Base-by-base conservation (phyloP, 2,888 invertebrate species). In the Volucella inanis region DNA sequence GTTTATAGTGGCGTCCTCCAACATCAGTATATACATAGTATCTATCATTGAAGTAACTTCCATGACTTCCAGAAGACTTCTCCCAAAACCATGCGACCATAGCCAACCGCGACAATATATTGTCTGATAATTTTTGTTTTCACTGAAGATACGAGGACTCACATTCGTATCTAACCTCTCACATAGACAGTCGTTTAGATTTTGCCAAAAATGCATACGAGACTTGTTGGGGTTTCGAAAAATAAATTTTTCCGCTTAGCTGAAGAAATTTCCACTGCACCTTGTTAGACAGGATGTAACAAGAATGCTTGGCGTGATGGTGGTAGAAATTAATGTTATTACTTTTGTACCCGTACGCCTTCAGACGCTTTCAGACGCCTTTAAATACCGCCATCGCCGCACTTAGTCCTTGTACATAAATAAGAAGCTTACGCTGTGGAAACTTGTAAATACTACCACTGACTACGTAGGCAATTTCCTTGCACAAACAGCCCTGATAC, bases 351-450 rank as follows among this genome's bases (percentile, higher is more conserved):
- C 81, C 76, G 68, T 76, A 67, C 76, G 67, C 76, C 68, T 80
- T 84, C 65, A 84, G 84, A 67, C 76, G 67, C 76, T 64, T 80
- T 84, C 65, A 84, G 84, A 85, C 87, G 75, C 31, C 31, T 31
- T 31, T 6, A 31, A 31, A 31, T 31, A 31, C 79, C 78, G 31
- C 31, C 31, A 31, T 31, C 31, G 31, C 74, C 62, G 82, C 80
- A 88, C 85, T 87, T 87, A 87, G 87, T 85, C 78, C 77, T 87
- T 80, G 87, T 87, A 87, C 87, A 88, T 88, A 87, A 87, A 87
- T 88, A 88, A 88, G 88, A 87, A 88, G 88, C 87, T 88, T 88
- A 88, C 87, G 81, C 68, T 87, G 87, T 87, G 87, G 88, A 88
- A 88, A 88, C 87, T 87, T 87, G 87, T 87, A 88, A 85, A 85